Conservation (phyloP, 2,797 vertebrate species). For the Onychomys arenicola region DNA sequence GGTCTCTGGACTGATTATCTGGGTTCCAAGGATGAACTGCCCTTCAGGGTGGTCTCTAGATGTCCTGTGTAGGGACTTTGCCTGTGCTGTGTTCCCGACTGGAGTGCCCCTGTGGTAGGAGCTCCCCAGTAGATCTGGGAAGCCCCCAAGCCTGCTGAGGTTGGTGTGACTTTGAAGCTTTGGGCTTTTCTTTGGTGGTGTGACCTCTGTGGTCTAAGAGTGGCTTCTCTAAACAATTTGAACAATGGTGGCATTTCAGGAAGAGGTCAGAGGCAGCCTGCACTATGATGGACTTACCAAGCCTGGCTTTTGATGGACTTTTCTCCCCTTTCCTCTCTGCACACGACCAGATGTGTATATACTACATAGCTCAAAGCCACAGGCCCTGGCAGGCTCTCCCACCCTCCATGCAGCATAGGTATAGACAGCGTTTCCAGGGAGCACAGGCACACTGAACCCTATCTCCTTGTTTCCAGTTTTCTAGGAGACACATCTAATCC, state of each 20-base stretch:
- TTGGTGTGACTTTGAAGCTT: not conserved
- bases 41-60: not conserved
- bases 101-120: not conserved
- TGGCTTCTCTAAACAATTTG: not conserved
- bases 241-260: not conserved
- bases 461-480: not conserved
- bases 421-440: not conserved
- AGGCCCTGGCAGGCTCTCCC: not conserved
- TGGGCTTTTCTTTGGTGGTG: not conserved
- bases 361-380: not conserved
- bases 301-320: not conserved
- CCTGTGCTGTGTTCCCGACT: not conserved
- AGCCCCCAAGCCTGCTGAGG: not conserved
- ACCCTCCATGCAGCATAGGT: rapidly evolving
- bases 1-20: not conserved
- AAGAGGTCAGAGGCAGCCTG: not conserved
- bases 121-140: not conserved
- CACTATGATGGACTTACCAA: not conserved
- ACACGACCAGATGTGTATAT: not conserved
- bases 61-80: not conserved
- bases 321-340: not conserved
- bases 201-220: not conserved
- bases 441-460: not conserved
- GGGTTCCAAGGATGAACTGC: not conserved
- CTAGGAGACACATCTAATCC: not conserved